phyloP scores from a whole-genome alignment of 1,140 invertebrate species.

The Triops longicaudatus region DNA sequence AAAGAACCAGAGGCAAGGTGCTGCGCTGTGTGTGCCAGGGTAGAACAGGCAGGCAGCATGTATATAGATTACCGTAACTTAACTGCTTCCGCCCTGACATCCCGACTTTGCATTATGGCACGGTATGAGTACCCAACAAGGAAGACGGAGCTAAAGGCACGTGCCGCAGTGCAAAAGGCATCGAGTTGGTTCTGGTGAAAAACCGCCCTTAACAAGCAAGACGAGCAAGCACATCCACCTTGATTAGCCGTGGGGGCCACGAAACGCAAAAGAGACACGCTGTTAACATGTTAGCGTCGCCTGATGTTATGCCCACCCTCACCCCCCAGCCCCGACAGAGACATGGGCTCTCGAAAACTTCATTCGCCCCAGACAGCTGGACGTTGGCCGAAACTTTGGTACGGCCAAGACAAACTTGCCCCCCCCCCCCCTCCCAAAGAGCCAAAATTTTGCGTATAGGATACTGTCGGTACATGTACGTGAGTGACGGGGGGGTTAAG shows the following conservation, averaged over 20 bases:
- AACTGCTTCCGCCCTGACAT: constrained; percentile 10
- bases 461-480: background rate
- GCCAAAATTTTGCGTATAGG: background rate
- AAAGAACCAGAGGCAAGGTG: background rate
- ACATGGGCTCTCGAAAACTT: background rate
- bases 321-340: background rate
- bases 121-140: background rate
- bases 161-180: background rate
- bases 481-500: background rate
- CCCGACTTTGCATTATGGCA: background rate
- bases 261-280: background rate
- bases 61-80: constrained; percentile 8
- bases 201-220: constrained; percentile 6
- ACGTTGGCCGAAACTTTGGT: background rate
- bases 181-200: background rate
- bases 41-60: background rate
- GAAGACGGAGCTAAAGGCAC: background rate
- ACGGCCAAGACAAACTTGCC: background rate
- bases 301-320: background rate
- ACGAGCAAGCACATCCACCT: background rate
- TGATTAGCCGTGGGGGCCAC: background rate
- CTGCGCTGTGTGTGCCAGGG: background rate
- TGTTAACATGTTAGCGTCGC: background rate
- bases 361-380: background rate
- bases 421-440: too few species aligned